Percentiles rank a stretch among this genome's conserved stretches.
These are phyloP conservation scores for Rousettus madagascariensis DNA, from an alignment of 2,797 vertebrate genomes.

Conservation along the genomic window DNA sequence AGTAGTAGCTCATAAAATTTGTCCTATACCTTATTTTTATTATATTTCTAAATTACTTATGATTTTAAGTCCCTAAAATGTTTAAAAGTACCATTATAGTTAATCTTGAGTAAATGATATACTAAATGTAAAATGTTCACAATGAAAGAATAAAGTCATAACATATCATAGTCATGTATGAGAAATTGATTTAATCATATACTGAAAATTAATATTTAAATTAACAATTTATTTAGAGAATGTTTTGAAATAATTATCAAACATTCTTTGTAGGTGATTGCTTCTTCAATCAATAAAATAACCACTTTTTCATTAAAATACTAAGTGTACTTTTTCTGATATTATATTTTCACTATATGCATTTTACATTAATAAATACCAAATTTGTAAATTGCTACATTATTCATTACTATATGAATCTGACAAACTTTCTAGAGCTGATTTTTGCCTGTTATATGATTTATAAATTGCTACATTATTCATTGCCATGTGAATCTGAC, in stretches of 20 bases:
- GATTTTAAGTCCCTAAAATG: conserved; percentile 75
- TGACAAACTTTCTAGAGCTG: conserved; percentile 77
- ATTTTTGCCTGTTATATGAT: conserved; percentile 75
- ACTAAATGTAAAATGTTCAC: conserved; percentile 65
- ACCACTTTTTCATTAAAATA: conserved; percentile 71
- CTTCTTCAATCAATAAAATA: conserved; percentile 19
- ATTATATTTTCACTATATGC: neutral
- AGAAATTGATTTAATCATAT: neutral
- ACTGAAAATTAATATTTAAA: neutral
- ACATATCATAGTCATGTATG: conserved; percentile 6
- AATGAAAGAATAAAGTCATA: neutral
- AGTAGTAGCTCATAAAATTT: neutral
- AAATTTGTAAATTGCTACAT: neutral
- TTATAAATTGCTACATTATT: neutral
- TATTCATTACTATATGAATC: conserved; percentile 60
- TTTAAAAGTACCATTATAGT: conserved; percentile 57
- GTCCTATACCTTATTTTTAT: neutral
- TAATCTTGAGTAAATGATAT: conserved; percentile 44
- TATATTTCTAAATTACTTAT: conserved; percentile 66
- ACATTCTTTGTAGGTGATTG: neutral
- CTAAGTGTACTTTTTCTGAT: neutral
- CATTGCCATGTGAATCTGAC: conserved; percentile 69
- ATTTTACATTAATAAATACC: neutral
- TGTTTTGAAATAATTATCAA: neutral
- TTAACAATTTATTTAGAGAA: conserved; percentile 39